Evolutionary conservation across 1,140 invertebrate species (phyloP).

Genomic region (Drosophila mayri): DNA sequence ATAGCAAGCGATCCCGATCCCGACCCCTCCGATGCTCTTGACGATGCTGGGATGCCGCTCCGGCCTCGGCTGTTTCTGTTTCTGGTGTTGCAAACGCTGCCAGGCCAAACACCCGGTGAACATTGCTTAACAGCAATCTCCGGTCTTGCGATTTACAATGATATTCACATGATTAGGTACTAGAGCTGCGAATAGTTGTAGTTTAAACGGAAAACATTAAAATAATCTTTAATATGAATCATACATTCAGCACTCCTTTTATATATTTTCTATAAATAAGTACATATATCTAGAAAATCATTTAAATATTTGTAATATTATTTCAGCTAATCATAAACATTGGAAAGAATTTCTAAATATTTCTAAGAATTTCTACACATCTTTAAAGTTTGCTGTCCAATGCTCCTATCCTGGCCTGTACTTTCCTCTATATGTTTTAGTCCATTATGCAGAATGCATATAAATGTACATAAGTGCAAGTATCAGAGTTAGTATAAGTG

Average conservation of each 20-base stretch:
- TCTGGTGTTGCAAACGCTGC: conserved; percentile 74
- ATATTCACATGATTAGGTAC: neutral
- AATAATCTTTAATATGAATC: neutral
- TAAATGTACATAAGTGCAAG: conserved; percentile 49
- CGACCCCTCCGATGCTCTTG: conserved; percentile 46
- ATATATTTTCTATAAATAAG: too few species aligned
- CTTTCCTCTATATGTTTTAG: conserved; percentile 36
- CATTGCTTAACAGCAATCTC: conserved; percentile 63
- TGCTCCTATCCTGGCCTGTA: conserved; percentile 7
- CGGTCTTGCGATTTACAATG: conserved; percentile 40
- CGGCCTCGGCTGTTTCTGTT: conserved; percentile 20
- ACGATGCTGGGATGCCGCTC: conserved; percentile 58
- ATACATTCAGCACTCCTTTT: neutral
- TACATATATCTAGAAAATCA: too few species aligned
- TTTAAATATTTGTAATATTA: too few species aligned
- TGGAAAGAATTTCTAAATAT: too few species aligned
- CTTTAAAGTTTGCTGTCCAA: neutral
- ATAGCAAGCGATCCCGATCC: conserved; percentile 9
- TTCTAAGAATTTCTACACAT: too few species aligned
- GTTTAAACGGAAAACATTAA: neutral
- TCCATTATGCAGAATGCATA: conserved; percentile 62
- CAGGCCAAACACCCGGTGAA: conserved; percentile 73
- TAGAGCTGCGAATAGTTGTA: too few species aligned
- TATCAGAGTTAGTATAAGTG: conserved; percentile 29
- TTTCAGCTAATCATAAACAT: too few species aligned